A percentile compares a stretch with the other conserved stretches of the same genome.
Conservation (phyloP, 2,888 invertebrate genomes). For the Micropterix aruncella region DNA sequence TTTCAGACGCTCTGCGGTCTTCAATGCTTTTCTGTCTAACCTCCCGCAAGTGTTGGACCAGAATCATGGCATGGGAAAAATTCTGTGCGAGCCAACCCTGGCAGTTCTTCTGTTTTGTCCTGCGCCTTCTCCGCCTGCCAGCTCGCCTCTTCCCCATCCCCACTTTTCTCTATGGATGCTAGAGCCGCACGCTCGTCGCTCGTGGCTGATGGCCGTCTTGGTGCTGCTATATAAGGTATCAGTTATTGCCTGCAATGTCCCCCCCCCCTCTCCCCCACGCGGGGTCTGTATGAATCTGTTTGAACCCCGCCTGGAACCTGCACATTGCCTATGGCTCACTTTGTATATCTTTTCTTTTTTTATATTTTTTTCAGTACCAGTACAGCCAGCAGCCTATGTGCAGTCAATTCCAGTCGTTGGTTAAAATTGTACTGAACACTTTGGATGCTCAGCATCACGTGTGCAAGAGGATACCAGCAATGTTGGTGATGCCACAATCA, state of each 20-base stretch:
- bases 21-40: conserved; percentile 90
- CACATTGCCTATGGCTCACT: too few species aligned
- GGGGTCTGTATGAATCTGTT: too few species aligned
- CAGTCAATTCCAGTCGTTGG: conserved; percentile 61
- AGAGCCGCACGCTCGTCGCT: conserved; percentile 73
- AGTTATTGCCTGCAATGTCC: neutral
- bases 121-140: conserved; percentile 44
- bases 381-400: conserved; percentile 58
- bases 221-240: conserved; percentile 92
- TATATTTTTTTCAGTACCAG: conserved; percentile 43
- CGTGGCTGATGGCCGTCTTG: conserved; percentile 87
- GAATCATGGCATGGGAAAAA: conserved; percentile 87
- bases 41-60: conserved; percentile 90
- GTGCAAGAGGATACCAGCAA: conserved; percentile 73
- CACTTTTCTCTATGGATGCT: conserved; percentile 76
- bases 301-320: too few species aligned
- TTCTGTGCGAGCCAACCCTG: conserved; percentile 74
- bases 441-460: conserved; percentile 84
- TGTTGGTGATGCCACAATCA: conserved; percentile 59
- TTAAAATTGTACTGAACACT: conserved; percentile 84
- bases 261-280: too few species aligned
- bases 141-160: conserved; percentile 12
- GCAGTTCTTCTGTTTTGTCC: conserved; percentile 71
- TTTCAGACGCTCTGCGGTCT: conserved; percentile 76
- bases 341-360: too few species aligned